phyloP scores from a whole-genome alignment of 2,113 vertebrate species.

The Festucalex cinctus region DNA sequence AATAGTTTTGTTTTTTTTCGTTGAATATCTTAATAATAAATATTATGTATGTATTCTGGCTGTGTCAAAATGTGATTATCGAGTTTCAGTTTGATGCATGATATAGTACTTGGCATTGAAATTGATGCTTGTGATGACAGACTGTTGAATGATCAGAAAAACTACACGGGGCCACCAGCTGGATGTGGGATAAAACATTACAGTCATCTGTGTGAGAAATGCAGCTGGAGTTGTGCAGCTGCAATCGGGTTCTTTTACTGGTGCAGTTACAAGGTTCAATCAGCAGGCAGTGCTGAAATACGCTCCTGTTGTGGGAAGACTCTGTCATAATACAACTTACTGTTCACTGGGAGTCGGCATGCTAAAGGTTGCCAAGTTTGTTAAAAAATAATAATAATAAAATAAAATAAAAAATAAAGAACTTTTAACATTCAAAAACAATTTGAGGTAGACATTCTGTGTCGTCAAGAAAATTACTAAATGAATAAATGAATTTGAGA shows the following conservation, averaged over 20 bases:
- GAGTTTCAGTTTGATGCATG: not conserved
- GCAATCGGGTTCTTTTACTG: slow-evolving; percentile 41
- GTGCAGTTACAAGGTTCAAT: slow-evolving; percentile 35
- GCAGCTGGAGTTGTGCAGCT: slow-evolving; percentile 23
- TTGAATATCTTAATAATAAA: not conserved
- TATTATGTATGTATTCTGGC: slow-evolving; percentile 7
- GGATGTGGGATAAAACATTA: not conserved
- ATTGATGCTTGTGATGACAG: not conserved
- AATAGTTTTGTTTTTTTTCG: not conserved
- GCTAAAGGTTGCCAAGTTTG: not conserved
- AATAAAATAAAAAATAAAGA: not conserved
- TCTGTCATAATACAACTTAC: not conserved
- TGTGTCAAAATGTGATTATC: not conserved
- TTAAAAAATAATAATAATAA: too few relatives aligned
- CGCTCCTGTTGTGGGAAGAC: not conserved
- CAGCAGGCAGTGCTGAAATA: slow-evolving; percentile 69
- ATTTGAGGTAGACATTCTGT: not conserved
- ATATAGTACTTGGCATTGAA: slow-evolving; percentile 9
- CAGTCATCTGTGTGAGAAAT: not conserved
- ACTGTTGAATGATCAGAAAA: not conserved
- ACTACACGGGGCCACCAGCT: not conserved
- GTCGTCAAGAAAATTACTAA: not conserved
- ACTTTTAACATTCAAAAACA: not conserved
- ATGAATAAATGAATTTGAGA: not conserved
- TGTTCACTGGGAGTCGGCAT: not conserved